phyloP scores from a whole-genome alignment of 1,140 invertebrate genomes.

The Portunus trituberculatus region DNA sequence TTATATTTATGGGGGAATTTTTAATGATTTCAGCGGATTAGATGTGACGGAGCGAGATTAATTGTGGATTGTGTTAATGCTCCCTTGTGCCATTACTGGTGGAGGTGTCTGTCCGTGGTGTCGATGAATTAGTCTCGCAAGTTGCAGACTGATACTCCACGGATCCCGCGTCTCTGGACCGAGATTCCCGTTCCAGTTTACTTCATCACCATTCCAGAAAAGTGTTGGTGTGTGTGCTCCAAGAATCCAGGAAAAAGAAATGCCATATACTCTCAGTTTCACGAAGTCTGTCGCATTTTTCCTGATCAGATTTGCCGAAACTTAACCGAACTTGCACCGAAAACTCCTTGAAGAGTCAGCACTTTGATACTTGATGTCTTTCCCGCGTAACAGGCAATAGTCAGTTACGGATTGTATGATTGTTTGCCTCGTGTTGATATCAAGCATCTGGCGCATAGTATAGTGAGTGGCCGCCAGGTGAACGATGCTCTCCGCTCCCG shows the following conservation, averaged over 20 bases:
- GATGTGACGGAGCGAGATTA: neutral
- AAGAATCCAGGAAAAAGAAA: neutral
- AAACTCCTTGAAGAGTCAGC: neutral
- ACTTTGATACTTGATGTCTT: neutral
- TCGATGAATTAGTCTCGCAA: constrained; percentile 75
- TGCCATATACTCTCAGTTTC: constrained; percentile 38
- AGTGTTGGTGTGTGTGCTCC: constrained; percentile 43
- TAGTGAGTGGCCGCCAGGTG: constrained; percentile 37
- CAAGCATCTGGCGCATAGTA: constrained; percentile 32
- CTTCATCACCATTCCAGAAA: constrained; percentile 70
- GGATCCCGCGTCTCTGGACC: constrained; percentile 59
- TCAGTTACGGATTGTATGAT: neutral
- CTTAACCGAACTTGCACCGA: neutral
- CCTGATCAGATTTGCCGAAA: neutral
- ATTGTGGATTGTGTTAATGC: constrained; percentile 54
- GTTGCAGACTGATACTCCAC: constrained; percentile 72
- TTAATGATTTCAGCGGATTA: constrained; percentile 6
- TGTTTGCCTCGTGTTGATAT: neutral
- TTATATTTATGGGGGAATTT: neutral
- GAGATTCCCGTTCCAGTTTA: constrained; percentile 64
- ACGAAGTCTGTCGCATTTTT: neutral
- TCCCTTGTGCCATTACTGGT: constrained; percentile 60
- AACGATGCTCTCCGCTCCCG: constrained; percentile 63
- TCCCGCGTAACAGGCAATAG: neutral
- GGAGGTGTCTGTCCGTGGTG: constrained; percentile 1